Evolutionary conservation across 2,888 invertebrate species (phyloP).

Genomic region (Tuta absoluta): DNA sequence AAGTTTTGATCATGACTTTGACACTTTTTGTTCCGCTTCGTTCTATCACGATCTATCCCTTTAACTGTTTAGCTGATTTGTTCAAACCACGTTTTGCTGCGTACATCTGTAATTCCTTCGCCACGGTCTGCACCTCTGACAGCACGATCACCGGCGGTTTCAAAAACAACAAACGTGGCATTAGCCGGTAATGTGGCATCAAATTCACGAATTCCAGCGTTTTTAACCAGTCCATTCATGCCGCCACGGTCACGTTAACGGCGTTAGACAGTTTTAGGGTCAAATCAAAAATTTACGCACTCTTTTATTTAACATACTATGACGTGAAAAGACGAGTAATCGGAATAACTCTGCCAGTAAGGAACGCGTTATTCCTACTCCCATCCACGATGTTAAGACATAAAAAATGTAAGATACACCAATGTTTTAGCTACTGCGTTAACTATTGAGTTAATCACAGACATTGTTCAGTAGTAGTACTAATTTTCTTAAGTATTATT

Average conservation of each 20-base stretch:
- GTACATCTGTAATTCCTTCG: conserved; percentile 16
- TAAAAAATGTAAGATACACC: too few species aligned
- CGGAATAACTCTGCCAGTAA: too few species aligned
- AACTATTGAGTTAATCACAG: too few species aligned
- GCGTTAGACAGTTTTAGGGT: background rate
- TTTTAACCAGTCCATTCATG: conserved; percentile 39
- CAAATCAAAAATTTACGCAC: background rate
- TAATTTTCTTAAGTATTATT: too few species aligned
- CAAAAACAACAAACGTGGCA: conserved; percentile 23
- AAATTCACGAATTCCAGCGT: conserved; percentile 38
- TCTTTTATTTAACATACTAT: background rate
- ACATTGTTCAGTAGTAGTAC: too few species aligned
- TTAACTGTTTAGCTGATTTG: background rate
- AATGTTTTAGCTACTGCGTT: too few species aligned
- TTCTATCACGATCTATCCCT: background rate
- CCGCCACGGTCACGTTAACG: conserved; percentile 58
- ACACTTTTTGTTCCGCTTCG: background rate
- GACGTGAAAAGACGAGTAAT: background rate
- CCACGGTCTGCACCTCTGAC: conserved; percentile 5
- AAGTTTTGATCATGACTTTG: background rate
- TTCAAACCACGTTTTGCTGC: background rate
- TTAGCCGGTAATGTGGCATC: conserved; percentile 37
- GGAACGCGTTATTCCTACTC: too few species aligned
- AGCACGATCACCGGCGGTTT: conserved; percentile 11
- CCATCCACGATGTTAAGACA: too few species aligned